Evolutionary conservation across 2,797 vertebrate species (phyloP).

Genomic region (Argya squamiceps): DNA sequence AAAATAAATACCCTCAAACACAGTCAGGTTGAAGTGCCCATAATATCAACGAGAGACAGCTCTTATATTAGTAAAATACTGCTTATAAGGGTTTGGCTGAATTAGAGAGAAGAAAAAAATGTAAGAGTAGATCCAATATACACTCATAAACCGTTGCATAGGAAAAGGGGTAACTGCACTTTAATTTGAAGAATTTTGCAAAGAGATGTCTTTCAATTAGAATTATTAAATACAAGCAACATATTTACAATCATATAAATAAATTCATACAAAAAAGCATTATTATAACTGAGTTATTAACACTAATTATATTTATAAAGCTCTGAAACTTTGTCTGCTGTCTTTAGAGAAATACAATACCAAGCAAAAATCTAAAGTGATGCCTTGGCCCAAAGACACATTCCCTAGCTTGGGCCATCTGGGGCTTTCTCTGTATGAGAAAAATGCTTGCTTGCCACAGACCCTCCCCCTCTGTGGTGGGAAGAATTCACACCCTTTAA

Average conservation of each 20-base stretch:
- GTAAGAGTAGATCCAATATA: slow-evolving; percentile 1
- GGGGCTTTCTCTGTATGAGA: neutral
- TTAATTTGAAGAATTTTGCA: slow-evolving; percentile 47
- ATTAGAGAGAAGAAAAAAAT: slow-evolving; percentile 19
- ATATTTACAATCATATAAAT: slow-evolving; percentile 5
- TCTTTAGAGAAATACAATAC: neutral
- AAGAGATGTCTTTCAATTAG: slow-evolving; percentile 12
- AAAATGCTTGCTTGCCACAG: neutral
- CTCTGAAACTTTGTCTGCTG: neutral
- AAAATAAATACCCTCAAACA: slow-evolving; percentile 66
- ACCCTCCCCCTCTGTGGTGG: neutral
- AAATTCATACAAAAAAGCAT: neutral
- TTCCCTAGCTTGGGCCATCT: neutral
- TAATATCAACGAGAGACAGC: slow-evolving; percentile 1
- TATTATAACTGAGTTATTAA: neutral
- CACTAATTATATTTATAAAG: neutral
- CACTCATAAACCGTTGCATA: slow-evolving; percentile 35
- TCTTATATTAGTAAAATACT: slow-evolving; percentile 51
- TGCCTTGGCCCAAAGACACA: neutral
- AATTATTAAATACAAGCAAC: slow-evolving; percentile 30
- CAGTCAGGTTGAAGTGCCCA: slow-evolving; percentile 39
- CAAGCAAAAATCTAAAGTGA: neutral
- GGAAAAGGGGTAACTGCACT: slow-evolving; percentile 22
- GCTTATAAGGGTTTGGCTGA: slow-evolving; percentile 44
- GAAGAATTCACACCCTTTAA: neutral